These are phyloP conservation scores for Latrodectus hesperus DNA, from an alignment of 2,888 invertebrate species.

Conservation along the genomic window DNA sequence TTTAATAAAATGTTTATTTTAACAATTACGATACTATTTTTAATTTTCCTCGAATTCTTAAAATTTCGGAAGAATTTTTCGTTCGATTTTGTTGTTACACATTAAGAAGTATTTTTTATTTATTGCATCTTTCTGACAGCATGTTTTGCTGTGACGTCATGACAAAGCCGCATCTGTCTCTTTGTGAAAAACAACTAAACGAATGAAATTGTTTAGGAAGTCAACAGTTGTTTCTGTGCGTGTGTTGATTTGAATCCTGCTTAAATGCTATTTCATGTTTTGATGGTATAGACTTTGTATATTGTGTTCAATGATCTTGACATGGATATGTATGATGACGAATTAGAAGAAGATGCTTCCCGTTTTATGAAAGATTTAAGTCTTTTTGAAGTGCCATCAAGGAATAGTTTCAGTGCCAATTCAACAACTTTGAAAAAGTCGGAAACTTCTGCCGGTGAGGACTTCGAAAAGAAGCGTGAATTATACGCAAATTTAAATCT, in stretches of 20 bases:
- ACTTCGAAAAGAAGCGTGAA: slow-evolving; percentile 70
- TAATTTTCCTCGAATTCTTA: too few species aligned
- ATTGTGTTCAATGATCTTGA: slow-evolving; percentile 40
- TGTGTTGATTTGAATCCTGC: not conserved
- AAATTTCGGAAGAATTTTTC: too few species aligned
- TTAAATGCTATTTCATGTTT: not conserved
- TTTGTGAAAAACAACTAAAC: slow-evolving; percentile 29
- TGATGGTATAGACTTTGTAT: not conserved
- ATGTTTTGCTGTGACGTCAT: slow-evolving; percentile 41
- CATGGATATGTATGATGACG: slow-evolving; percentile 70
- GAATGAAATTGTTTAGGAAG: slow-evolving; percentile 10
- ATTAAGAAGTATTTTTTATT: too few species aligned
- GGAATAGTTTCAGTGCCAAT: slow-evolving; percentile 60
- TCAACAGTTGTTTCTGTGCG: slow-evolving; percentile 29
- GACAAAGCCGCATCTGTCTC: slow-evolving; percentile 35
- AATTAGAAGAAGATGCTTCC: slow-evolving; percentile 69
- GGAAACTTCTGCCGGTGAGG: slow-evolving; percentile 70
- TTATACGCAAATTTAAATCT: slow-evolving; percentile 67
- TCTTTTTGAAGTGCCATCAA: slow-evolving; percentile 70
- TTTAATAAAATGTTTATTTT: too few species aligned
- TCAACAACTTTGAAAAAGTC: slow-evolving; percentile 67
- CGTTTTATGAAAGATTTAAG: slow-evolving; percentile 70
- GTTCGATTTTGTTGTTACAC: too few species aligned
- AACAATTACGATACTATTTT: too few species aligned
- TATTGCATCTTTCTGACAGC: too few species aligned